Conservation (phyloP, 2,888 invertebrate genomes). For the Dioctria rufipes region DNA sequence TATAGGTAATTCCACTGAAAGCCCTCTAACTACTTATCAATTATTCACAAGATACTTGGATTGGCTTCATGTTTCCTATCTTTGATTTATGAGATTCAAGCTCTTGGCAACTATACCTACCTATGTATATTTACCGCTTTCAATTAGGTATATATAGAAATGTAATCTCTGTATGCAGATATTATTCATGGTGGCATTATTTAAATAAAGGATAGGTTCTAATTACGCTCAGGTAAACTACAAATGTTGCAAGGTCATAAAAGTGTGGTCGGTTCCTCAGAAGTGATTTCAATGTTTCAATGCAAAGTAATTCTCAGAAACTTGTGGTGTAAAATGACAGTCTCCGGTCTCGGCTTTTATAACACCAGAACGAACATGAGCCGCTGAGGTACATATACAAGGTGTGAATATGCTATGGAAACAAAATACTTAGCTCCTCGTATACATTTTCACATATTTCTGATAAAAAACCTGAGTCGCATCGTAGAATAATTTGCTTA, state of each 20-base stretch:
- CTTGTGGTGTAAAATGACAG: constrained; percentile 5
- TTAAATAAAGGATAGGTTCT: neutral
- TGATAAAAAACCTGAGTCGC: neutral
- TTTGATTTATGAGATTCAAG: too few relatives aligned
- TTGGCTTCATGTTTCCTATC: too few relatives aligned
- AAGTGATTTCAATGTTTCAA: neutral
- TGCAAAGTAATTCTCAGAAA: neutral
- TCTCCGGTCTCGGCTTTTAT: neutral
- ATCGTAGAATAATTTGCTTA: neutral
- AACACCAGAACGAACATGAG: neutral
- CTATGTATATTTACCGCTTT: too few relatives aligned
- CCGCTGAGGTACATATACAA: neutral
- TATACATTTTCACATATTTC: neutral
- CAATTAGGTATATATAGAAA: neutral
- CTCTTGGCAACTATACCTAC: too few relatives aligned
- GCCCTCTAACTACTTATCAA: too few relatives aligned
- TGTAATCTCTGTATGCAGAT: neutral
- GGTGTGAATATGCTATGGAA: neutral
- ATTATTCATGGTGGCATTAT: neutral
- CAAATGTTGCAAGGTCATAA: neutral
- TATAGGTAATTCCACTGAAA: too few relatives aligned
- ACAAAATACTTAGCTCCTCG: neutral
- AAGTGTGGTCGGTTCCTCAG: neutral
- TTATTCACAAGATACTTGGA: too few relatives aligned
- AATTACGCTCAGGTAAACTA: neutral